Conservation (phyloP, 1,140 invertebrate species). For the Drosophila equinoxialis region DNA sequence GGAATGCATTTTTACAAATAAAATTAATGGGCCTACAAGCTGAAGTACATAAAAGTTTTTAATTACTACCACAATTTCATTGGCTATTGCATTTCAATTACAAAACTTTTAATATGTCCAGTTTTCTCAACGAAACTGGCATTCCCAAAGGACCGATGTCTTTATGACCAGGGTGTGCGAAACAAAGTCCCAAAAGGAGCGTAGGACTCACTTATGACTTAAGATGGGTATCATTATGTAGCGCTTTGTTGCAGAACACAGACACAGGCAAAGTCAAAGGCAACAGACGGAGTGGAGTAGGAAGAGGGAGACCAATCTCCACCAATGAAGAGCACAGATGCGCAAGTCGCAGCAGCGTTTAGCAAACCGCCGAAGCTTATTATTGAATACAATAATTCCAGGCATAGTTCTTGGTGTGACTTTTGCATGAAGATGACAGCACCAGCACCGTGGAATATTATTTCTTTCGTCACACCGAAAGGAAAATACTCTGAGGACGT, state of each 20-base stretch:
- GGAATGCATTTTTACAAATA: too few species aligned
- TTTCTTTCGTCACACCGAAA: background rate
- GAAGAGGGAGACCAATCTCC: background rate
- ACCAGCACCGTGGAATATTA: background rate
- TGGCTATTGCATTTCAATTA: too few species aligned
- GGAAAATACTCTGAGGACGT: background rate
- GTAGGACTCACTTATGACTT: conserved; percentile 39
- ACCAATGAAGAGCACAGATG: conserved; percentile 11
- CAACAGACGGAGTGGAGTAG: background rate
- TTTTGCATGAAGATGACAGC: conserved; percentile 21
- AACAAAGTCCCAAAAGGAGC: conserved; percentile 15
- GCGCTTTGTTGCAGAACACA: conserved; percentile 29
- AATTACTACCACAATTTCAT: too few species aligned
- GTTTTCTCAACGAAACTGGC: background rate
- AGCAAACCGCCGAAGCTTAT: conserved; percentile 17
- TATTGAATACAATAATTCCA: conserved; percentile 36
- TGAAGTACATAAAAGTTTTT: too few species aligned
- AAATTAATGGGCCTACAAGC: too few species aligned
- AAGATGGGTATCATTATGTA: conserved; percentile 45
- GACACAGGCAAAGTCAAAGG: conserved; percentile 1
- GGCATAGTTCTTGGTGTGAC: conserved; percentile 28
- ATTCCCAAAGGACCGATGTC: background rate
- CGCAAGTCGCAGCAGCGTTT: conserved; percentile 3
- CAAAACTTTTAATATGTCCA: too few species aligned
- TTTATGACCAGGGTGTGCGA: conserved; percentile 4